Conservation (phyloP, 2,888 invertebrate genomes). For the Dolomedes plantarius region DNA sequence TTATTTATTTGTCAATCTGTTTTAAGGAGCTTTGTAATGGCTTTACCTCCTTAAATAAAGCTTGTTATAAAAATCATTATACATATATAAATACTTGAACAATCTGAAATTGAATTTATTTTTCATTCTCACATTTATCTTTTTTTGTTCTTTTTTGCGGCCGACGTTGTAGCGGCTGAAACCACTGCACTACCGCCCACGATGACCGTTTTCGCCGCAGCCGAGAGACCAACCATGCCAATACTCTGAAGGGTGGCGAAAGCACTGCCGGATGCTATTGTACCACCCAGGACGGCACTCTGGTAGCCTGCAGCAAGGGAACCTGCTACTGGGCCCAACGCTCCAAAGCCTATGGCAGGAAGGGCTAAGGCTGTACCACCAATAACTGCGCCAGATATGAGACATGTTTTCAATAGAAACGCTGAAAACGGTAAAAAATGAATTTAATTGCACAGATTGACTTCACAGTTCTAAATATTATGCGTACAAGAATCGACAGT, state of each 20-base stretch:
- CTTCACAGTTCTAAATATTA: too few species aligned
- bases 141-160: too few species aligned
- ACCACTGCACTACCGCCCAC: conserved; percentile 18
- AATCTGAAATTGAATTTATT: too few species aligned
- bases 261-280: conserved; percentile 32
- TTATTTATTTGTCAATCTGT: too few species aligned
- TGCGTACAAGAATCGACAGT: too few species aligned
- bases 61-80: too few species aligned
- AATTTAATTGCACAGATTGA: too few species aligned
- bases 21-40: too few species aligned
- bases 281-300: conserved; percentile 16
- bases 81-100: too few species aligned
- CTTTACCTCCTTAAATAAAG: too few species aligned
- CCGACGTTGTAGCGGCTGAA: not conserved
- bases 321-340: conserved; percentile 20
- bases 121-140: too few species aligned
- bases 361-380: conserved; percentile 24
- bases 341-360: conserved; percentile 15
- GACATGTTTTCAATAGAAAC: not conserved
- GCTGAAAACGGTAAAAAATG: not conserved
- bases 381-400: not conserved
- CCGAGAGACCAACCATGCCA: conserved; percentile 26
- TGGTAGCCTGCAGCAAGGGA: conserved; percentile 15
- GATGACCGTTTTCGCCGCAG: not conserved
- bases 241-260: conserved; percentile 38